Evolutionary conservation across 2,113 vertebrate genomes (phyloP).

Genomic region (Sceloporus undulatus): DNA sequence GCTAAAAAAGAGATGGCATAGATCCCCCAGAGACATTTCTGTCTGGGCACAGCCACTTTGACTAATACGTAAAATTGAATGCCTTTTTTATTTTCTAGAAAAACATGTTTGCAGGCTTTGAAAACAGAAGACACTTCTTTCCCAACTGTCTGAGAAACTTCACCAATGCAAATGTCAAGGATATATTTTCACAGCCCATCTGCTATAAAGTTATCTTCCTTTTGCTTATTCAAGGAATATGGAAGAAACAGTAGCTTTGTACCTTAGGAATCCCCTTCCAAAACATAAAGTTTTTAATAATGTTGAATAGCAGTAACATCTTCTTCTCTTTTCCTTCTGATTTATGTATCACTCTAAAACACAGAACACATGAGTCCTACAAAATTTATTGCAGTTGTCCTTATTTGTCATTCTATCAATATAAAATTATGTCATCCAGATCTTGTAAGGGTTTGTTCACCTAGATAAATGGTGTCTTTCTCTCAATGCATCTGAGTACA

Average conservation of each 20-base stretch:
- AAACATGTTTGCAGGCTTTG: background rate
- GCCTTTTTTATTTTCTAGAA: slow-evolving; percentile 37
- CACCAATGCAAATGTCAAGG: background rate
- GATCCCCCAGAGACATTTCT: slow-evolving; percentile 5
- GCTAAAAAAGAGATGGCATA: background rate
- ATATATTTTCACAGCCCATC: accelerated
- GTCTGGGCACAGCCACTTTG: slow-evolving; percentile 29
- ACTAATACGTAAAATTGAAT: slow-evolving; percentile 43
- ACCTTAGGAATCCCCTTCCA: background rate
- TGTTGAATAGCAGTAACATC: background rate
- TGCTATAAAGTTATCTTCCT: background rate
- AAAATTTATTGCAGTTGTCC: slow-evolving; percentile 41
- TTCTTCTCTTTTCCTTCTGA: background rate
- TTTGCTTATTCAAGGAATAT: background rate
- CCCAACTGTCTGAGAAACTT: background rate
- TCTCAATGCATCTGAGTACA: no score
- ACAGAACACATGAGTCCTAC: background rate
- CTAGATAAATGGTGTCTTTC: background rate
- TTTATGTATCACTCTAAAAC: slow-evolving; percentile 29
- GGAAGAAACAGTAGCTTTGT: background rate
- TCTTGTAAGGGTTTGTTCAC: slow-evolving; percentile 1
- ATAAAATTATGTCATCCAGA: slow-evolving; percentile 31
- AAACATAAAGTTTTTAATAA: background rate
- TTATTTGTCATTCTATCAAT: slow-evolving; percentile 35
- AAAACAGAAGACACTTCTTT: background rate